Conservation (phyloP, 2,113 vertebrate species). For the human (Homo sapiens) region DNA sequence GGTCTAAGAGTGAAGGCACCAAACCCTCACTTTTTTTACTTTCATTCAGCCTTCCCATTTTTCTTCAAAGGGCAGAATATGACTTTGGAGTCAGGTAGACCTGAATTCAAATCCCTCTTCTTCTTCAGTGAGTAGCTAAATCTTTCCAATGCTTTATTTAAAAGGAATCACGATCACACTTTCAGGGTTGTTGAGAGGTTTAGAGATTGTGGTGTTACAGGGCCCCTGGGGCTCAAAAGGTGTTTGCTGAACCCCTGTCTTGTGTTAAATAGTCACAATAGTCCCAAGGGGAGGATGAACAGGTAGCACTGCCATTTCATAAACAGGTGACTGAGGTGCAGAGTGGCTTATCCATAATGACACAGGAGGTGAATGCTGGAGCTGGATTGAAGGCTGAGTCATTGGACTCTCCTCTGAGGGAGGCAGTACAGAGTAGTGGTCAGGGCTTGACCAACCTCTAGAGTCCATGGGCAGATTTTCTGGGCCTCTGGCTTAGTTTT, state of each 20-base stretch:
- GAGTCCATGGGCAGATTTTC: not conserved
- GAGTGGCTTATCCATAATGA: fast-evolving
- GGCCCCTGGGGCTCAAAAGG: not conserved
- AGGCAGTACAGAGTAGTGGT: not conserved
- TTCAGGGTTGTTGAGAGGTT: not conserved
- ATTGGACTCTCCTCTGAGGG: not conserved
- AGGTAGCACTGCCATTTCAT: not conserved
- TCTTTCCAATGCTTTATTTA: not conserved
- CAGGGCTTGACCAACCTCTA: not conserved
- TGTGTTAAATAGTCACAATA: not conserved
- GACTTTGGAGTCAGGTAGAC: not conserved
- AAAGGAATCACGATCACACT: not conserved
- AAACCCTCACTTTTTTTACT: not conserved
- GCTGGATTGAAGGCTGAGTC: not conserved
- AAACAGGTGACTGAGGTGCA: not conserved
- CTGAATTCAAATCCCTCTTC: not conserved
- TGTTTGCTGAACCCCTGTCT: not conserved
- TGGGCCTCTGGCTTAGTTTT: not conserved
- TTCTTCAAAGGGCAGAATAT: not conserved
- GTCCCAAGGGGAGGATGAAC: fast-evolving
- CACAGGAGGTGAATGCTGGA: not conserved
- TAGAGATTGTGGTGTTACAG: not conserved
- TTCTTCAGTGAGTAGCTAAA: not conserved
- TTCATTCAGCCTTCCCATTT: not conserved
- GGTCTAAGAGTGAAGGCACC: not conserved